These are phyloP conservation scores for Pseudochirops cupreus DNA, from an alignment of 2,797 vertebrate species.

Conservation along the genomic window DNA sequence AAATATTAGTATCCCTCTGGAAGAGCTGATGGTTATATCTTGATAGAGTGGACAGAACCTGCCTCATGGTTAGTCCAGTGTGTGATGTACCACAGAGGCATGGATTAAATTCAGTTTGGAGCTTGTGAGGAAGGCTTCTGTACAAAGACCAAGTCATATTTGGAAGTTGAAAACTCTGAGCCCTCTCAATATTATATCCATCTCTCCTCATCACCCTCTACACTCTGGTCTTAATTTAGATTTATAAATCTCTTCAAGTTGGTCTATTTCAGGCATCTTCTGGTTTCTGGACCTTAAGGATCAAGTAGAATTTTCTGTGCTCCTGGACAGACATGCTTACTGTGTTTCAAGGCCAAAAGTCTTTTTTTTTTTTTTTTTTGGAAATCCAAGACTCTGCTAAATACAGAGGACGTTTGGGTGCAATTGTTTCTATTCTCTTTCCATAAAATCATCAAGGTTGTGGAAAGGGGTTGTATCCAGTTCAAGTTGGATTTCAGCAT, in stretches of 20 bases:
- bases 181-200: neutral
- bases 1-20: neutral
- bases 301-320: slow-evolving; percentile 27
- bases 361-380: neutral
- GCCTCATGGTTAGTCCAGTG: neutral
- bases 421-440: slow-evolving; percentile 1
- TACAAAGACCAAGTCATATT: neutral
- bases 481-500: slow-evolving; percentile 36
- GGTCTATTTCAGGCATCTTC: neutral
- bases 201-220: neutral
- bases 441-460: slow-evolving; percentile 15
- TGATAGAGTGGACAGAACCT: slow-evolving; percentile 26
- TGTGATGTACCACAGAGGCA: neutral
- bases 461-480: neutral
- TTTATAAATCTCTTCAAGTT: neutral
- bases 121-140: neutral
- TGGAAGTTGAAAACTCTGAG: neutral
- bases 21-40: slow-evolving; percentile 33
- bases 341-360: neutral
- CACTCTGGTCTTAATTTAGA: neutral
- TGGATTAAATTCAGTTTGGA: slow-evolving; percentile 29
- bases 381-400: neutral
- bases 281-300: slow-evolving; percentile 12
- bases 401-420: slow-evolving; percentile 5
- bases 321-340: neutral